Base-by-base conservation (phyloP, 1,140 invertebrate genomes). In the Trissolcus basalis region DNA sequence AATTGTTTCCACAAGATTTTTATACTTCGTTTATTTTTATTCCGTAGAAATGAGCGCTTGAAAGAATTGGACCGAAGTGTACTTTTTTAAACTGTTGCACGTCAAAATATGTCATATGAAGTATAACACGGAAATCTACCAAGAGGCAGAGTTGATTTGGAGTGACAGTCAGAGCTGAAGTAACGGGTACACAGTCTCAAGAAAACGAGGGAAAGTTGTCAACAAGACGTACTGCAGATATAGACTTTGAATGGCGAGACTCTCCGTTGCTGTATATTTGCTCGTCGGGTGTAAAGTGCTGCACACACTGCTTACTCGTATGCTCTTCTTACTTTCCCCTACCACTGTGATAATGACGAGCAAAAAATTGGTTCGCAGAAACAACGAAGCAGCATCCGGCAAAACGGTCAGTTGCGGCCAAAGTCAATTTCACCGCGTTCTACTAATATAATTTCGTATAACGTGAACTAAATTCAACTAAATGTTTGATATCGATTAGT, bases 201-300 rank as follows among this genome's bases (percentile, higher is more conserved):
- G 54, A 60, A 71, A 59, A 65, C 60, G 60, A 73, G 69, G 69
- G 49, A 73, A 73, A 65, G 69, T 73, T 73, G 69, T 73, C 70
- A 67, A 74, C 71, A 53, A 68, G 71, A 68, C 19, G 19, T 27
- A 27, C 63, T 67, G 51, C 61, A 54, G 70, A 56, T 50, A 12
- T 32, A 56, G 56, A 63, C 51, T 74, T 50, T 74, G 71, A 68
- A 61, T 74, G 71, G 63, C 63, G 63, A 49, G 63, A 63, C 27
- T 54, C 39, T 58, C 44, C 61, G 55, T 33, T 55, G 55, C 61
- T 74, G 56, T 74, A 11, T 39, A n/a, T 27, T 67, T 68, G 71
- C 71, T 68, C 58, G 63, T 58, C 63, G 51, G 61, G 56, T 45
- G 56, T 32, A 67, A 74, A 74, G 71, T 68, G 63, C 71, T 67